Evolutionary conservation across 2,797 vertebrate genomes (phyloP).

Genomic region (Myiotriccus ornatus): DNA sequence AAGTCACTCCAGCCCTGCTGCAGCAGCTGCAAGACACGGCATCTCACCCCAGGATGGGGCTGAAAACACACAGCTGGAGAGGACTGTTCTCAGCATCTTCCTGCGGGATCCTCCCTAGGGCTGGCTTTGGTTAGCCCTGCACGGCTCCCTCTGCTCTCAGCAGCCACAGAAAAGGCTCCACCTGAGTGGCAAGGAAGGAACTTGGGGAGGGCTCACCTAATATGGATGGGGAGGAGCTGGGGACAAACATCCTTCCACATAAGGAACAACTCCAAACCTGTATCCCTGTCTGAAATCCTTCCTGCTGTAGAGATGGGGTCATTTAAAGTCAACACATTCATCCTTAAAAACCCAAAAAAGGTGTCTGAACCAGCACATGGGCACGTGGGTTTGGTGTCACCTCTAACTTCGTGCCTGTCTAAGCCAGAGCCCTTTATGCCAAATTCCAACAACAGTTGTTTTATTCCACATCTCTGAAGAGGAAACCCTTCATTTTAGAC

Average conservation of each 20-base stretch:
- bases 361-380: background rate
- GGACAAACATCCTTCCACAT: background rate
- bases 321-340: background rate
- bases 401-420: background rate
- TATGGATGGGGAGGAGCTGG: background rate
- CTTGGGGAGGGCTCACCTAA: background rate
- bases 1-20: background rate
- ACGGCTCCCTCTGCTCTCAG: rapidly evolving
- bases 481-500: background rate
- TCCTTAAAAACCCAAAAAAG: background rate
- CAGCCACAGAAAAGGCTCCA: background rate
- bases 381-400: rapidly evolving
- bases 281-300: background rate
- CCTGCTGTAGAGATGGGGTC: background rate
- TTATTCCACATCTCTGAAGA: background rate
- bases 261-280: background rate
- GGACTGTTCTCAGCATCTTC: background rate
- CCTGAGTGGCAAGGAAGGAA: background rate
- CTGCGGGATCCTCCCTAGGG: background rate
- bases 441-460: background rate
- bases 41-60: background rate
- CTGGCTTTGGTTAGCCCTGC: background rate
- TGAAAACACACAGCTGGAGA: background rate
- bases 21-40: background rate
- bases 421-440: background rate